Evolutionary conservation across 2,113 vertebrate genomes (phyloP).

Genomic region (Ciconia boyciana): DNA sequence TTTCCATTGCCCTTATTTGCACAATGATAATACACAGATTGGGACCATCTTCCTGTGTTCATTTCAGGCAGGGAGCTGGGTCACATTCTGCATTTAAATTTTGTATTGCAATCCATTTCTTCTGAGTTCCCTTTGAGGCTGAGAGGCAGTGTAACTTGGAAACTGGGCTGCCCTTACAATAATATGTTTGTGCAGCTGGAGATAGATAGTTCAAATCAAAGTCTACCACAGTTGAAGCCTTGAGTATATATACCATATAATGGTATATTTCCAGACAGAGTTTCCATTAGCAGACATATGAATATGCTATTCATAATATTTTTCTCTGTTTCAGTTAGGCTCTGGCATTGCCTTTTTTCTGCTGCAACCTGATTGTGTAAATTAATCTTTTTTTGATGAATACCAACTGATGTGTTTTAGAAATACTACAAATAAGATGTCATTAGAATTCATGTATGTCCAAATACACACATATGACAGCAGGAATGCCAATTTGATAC

Average conservation of each 20-base stretch:
- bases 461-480: neutral
- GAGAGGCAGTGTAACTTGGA: neutral
- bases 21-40: neutral
- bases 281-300: neutral
- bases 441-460: neutral
- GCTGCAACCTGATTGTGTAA: neutral
- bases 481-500: neutral
- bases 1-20: neutral
- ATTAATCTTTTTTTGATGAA: neutral
- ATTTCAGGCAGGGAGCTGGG: neutral
- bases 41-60: neutral
- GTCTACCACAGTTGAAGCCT: neutral
- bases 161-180: neutral
- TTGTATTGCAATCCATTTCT: neutral
- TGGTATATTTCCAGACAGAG: neutral
- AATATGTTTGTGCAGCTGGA: neutral
- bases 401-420: neutral
- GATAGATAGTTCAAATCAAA: neutral
- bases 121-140: neutral
- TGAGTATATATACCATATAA: neutral
- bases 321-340: neutral
- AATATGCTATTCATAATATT: neutral
- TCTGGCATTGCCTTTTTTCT: neutral
- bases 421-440: neutral
- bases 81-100: neutral